These are phyloP conservation scores for Meloidogyne hapla DNA, from an alignment of 1,140 invertebrate species.

Conservation along the genomic window DNA sequence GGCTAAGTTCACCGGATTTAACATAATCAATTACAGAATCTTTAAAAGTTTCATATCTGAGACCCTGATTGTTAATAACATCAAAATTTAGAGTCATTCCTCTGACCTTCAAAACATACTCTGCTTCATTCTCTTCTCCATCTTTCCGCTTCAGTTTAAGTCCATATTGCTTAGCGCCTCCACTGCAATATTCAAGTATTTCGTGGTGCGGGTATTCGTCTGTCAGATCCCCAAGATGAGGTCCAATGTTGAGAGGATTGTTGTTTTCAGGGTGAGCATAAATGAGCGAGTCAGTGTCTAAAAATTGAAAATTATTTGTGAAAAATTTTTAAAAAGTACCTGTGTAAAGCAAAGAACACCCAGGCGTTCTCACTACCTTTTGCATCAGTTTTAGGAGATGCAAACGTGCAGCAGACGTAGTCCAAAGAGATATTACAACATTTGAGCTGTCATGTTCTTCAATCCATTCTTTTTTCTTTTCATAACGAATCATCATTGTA, in stretches of 20 bases:
- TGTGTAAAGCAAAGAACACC: background rate
- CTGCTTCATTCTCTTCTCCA: background rate
- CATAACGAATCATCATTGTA: background rate
- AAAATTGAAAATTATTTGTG: too few relatives aligned
- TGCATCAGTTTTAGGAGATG: slow-evolving; percentile 5
- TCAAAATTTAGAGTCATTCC: slow-evolving; percentile 8
- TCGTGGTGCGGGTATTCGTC: background rate
- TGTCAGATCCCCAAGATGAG: slow-evolving; percentile 5
- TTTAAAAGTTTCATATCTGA: slow-evolving; percentile 1
- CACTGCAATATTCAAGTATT: too few relatives aligned
- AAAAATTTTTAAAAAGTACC: background rate
- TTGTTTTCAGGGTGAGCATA: slow-evolving; percentile 1
- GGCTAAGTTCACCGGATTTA: background rate
- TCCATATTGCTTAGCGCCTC: background rate
- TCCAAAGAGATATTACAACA: slow-evolving; percentile 18
- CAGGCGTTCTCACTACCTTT: slow-evolving; percentile 1
- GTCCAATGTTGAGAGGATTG: background rate
- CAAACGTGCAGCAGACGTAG: background rate
- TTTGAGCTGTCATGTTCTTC: slow-evolving; percentile 10
- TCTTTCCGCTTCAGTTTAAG: background rate
- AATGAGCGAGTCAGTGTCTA: slow-evolving; percentile 10
- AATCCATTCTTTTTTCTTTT: slow-evolving; percentile 5
- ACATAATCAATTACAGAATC: background rate
- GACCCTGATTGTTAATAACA: background rate
- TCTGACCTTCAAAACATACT: slow-evolving; percentile 7